Evolutionary conservation across 2,888 invertebrate species (phyloP).

Genomic region (Polyommatus iphigenia): DNA sequence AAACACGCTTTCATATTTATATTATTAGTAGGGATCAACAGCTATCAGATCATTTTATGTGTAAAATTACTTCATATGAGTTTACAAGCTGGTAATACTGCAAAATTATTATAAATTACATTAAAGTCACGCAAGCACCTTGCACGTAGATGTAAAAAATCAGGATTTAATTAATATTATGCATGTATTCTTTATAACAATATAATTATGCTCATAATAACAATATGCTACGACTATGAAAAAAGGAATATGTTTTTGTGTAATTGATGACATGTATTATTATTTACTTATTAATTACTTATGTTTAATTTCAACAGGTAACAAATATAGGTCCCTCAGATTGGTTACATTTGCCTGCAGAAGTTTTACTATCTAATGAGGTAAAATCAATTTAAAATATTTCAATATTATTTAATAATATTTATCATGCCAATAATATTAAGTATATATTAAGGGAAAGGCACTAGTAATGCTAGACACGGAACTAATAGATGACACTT

Average conservation of each 20-base stretch:
- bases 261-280: too few relatives aligned
- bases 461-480: too few relatives aligned
- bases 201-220: neutral
- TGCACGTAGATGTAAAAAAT: neutral
- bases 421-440: neutral
- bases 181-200: neutral
- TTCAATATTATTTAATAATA: too few relatives aligned
- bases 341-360: conserved; percentile 52
- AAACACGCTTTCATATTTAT: too few relatives aligned
- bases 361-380: conserved; percentile 50
- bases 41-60: too few relatives aligned
- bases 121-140: too few relatives aligned
- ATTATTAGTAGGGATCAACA: too few relatives aligned
- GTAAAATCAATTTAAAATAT: conserved; percentile 43
- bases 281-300: neutral
- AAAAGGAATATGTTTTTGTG: neutral
- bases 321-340: conserved; percentile 68
- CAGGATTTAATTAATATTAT: neutral
- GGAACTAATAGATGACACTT: too few relatives aligned
- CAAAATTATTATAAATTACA: too few relatives aligned
- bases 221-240: neutral
- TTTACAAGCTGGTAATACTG: too few relatives aligned
- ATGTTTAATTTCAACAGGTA: conserved; percentile 50
- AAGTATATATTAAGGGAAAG: too few relatives aligned
- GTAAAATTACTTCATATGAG: too few relatives aligned